Conservation (phyloP, 2,888 invertebrate species). For the Pycnomerus fuliginosus region DNA sequence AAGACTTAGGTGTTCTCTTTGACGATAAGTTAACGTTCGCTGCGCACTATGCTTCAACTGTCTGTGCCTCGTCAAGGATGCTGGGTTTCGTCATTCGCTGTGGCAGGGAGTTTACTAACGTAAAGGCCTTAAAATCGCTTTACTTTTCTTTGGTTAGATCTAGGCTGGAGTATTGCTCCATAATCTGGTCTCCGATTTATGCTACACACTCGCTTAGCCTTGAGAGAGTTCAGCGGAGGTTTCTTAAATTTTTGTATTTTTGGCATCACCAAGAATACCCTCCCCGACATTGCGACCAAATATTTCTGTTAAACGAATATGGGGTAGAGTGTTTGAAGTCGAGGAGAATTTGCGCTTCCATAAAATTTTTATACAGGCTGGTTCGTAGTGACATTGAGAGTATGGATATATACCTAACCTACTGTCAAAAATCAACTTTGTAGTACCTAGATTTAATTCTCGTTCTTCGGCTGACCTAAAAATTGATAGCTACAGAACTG, state of each 20-base stretch:
- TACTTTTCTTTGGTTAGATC: background rate
- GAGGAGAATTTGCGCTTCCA: background rate
- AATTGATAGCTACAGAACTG: background rate
- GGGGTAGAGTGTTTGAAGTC: background rate
- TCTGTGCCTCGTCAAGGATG: background rate
- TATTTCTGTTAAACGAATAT: background rate
- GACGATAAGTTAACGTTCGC: constrained; percentile 1
- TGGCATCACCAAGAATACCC: constrained; percentile 1
- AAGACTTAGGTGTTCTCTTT: constrained; percentile 5
- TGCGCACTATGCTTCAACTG: background rate
- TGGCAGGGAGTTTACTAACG: too few relatives aligned
- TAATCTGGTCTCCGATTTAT: constrained; percentile 2
- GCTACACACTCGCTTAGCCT: background rate
- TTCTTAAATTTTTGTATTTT: constrained; percentile 1
- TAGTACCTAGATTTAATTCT: background rate
- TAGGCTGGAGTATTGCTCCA: constrained; percentile 3
- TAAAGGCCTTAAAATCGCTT: constrained; percentile 1
- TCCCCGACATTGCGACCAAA: background rate
- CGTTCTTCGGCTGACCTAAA: background rate
- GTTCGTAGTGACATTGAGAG: constrained; percentile 1
- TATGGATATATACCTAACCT: background rate
- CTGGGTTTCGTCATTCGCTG: constrained; percentile 4
- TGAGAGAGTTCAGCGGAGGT: constrained; percentile 1
- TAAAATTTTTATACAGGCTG: constrained; percentile 1
- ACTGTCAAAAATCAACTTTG: background rate